Percentiles rank a stretch among this genome's conserved stretches.
Evolutionary conservation across 2,113 vertebrate species (phyloP).

Genomic region (Heterotis niloticus): DNA sequence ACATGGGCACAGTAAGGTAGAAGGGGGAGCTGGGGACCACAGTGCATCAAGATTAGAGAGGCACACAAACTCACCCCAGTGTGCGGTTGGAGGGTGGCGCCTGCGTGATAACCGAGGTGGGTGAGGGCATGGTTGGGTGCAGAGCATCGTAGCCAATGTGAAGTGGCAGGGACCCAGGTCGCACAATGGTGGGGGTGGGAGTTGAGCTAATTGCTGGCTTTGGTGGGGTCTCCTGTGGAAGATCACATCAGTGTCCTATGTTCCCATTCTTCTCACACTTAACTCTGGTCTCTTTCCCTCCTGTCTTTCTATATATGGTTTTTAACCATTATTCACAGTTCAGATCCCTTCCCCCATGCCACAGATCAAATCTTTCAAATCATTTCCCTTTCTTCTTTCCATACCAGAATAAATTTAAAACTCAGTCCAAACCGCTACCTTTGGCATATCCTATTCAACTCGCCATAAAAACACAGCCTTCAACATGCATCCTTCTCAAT

Average conservation of each 20-base stretch:
- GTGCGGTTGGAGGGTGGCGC: slow-evolving; percentile 88
- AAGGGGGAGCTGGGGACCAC: no score
- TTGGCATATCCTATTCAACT: no score
- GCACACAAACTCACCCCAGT: slow-evolving; percentile 73
- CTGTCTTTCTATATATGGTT: no score
- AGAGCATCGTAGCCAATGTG: slow-evolving; percentile 84
- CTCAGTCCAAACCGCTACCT: no score
- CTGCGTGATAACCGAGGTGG: slow-evolving; percentile 95
- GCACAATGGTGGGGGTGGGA: slow-evolving; percentile 87
- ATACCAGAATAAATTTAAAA: not conserved
- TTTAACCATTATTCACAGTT: no score
- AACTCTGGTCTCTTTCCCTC: not conserved
- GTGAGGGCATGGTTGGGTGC: slow-evolving; percentile 89
- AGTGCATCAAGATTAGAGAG: not conserved
- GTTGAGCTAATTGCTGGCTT: slow-evolving; percentile 78
- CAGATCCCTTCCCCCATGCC: no score
- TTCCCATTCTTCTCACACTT: not conserved
- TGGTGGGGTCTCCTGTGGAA: slow-evolving; percentile 62
- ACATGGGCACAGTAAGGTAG: no score
- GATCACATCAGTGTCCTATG: not conserved
- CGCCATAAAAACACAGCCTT: no score
- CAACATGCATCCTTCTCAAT: no score
- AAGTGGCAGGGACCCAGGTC: slow-evolving; percentile 88
- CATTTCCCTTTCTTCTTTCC: not conserved
- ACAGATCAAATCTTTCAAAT: not conserved